phyloP scores from a whole-genome alignment of 2,113 vertebrate species.

The Pterocles gutturalis region DNA sequence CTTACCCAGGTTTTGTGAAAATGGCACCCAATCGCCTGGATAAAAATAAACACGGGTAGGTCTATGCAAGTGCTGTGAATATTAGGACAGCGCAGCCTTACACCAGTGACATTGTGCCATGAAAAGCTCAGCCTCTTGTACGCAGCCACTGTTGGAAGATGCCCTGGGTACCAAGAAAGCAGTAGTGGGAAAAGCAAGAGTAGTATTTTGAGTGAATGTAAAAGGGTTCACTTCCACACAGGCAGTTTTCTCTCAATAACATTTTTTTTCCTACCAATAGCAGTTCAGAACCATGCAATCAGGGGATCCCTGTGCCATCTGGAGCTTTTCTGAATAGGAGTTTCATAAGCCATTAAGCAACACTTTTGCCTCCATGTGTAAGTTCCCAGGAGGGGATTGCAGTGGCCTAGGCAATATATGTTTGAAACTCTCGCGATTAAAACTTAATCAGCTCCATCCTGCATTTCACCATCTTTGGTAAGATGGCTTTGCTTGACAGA shows the following conservation, averaged over 20 bases:
- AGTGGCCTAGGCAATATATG: not conserved
- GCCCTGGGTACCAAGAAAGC: not conserved
- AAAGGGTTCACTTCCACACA: not conserved
- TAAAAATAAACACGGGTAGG: not conserved
- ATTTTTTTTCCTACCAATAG: not conserved
- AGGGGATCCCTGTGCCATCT: constrained; percentile 1
- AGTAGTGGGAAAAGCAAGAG: not conserved
- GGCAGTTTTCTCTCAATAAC: not conserved
- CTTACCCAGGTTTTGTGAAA: not conserved
- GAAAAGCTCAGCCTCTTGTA: not conserved
- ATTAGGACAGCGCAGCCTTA: not conserved
- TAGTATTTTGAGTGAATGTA: not conserved
- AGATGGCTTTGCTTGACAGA: not conserved
- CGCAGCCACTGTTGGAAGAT: not conserved
- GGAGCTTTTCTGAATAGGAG: not conserved
- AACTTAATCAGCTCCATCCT: not conserved
- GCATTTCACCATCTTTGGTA: not conserved
- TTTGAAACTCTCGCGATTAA: not conserved
- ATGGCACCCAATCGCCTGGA: not conserved
- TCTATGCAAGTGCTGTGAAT: not conserved
- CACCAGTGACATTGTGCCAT: fast-evolving
- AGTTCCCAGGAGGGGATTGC: not conserved
- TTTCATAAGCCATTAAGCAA: not conserved
- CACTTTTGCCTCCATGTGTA: not conserved
- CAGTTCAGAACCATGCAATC: not conserved